Evolutionary conservation across 2,113 vertebrate genomes (phyloP).

Genomic region (Scalopus aquaticus): DNA sequence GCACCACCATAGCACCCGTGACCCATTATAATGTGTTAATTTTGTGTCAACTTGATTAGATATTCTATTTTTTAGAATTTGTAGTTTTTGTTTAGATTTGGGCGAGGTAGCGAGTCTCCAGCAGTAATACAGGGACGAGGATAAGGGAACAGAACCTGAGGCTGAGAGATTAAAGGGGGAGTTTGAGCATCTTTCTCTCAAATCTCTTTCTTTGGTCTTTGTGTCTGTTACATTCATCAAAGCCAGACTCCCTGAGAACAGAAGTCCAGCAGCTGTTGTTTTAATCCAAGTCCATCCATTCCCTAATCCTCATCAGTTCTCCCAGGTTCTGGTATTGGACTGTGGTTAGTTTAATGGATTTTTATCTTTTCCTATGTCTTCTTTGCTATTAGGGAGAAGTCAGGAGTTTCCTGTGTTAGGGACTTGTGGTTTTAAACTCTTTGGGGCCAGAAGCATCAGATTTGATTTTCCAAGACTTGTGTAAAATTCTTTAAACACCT

Average conservation of each 20-base stretch:
- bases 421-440: not conserved
- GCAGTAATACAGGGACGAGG: not conserved
- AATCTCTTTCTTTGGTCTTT: not conserved
- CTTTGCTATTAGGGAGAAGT: not conserved
- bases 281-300: not conserved
- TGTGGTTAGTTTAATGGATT: not conserved
- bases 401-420: not conserved
- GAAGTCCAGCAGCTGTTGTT: not conserved
- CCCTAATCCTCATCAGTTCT: not conserved
- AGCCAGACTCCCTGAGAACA: not conserved
- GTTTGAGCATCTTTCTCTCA: not conserved
- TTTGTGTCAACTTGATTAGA: not conserved
- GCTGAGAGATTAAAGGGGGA: not conserved
- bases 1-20: too few species aligned
- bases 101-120: not conserved
- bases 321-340: not conserved
- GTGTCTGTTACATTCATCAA: not conserved
- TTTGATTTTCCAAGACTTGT: not conserved
- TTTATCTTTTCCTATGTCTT: not conserved
- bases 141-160: not conserved
- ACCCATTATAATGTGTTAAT: too few species aligned
- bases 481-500: not conserved
- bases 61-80: not conserved
- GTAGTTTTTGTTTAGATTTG: slow-evolving; percentile 11
- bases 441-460: not conserved